Evolutionary conservation across 1,140 invertebrate species (phyloP), one percentile per base, ranked within the genome.

Genomic region (Drosophila sulfurigaster): DNA sequence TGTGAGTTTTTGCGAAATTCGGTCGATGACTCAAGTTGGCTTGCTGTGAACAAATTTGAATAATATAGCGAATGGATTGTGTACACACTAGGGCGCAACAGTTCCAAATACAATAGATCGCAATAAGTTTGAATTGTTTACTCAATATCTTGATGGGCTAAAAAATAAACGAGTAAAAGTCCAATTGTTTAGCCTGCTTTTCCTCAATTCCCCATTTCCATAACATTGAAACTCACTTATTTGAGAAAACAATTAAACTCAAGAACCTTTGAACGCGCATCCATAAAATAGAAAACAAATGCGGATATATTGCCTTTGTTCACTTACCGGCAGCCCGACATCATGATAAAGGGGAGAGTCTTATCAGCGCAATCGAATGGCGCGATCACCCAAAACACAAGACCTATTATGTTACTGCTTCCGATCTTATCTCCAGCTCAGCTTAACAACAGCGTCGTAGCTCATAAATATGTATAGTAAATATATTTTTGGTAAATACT

Each of bases 201-300:
- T 46, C 45, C 57, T 75, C 25, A 58, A 51, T 60, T 30, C 20
- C 20, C 20, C 20, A 76, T 76, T 76, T 66, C 74, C 74, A 76
- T 76, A 76, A 73, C 68, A 75, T 66, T 76, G 69, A 76, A 59
- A 56, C 70, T 41, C 66, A 56, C 56, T 54, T 58, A 32, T 38
- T 25, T 11, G 16, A 10, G 46, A 43, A 41, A 63, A 75, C 43
- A 63, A 72, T 66, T 16, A 76, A 72, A 49, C 52, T 66, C 59
- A 60, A 59, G 15, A 57, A 58, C 41, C 51, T 51, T 28, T 57
- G 35, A 41, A 25, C 59, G 25, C 51, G 10, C n/a, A 35, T 15
- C 13, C 51, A 54, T 32, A 57, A 38, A 43, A 25, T 25, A 25
- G 3, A 20, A 25, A 0, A 25, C 20, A 11, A 54, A 51, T 41